Evolutionary conservation across 2,888 invertebrate species (phyloP).

Genomic region (Eilema depressum): DNA sequence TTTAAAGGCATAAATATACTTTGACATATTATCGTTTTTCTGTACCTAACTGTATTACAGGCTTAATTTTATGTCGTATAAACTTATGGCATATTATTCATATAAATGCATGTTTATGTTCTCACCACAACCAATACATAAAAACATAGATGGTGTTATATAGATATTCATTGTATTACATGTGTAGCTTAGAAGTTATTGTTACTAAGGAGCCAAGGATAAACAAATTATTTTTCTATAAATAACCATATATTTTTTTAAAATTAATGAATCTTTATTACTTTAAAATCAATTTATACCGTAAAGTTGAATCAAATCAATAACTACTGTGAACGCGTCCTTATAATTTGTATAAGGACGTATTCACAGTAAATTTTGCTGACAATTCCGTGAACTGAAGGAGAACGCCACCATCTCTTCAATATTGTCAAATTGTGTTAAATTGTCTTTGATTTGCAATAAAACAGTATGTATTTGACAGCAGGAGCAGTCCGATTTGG

Average conservation of each 20-base stretch:
- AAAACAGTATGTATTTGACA: no score
- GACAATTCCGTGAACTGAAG: no score
- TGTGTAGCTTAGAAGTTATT: not conserved
- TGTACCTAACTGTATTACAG: not conserved
- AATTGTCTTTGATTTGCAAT: no score
- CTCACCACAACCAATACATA: no score
- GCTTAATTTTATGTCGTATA: not conserved
- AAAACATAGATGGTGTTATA: no score
- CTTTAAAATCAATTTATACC: slow-evolving; percentile 3
- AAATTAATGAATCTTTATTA: slow-evolving; percentile 4
- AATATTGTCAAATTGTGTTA: no score
- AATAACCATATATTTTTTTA: not conserved
- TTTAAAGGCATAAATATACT: no score
- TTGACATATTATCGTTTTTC: no score
- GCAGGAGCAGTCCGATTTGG: no score
- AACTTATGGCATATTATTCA: not conserved
- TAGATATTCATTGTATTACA: not conserved
- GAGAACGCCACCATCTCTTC: no score
- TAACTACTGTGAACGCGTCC: slow-evolving; percentile 2
- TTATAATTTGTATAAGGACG: not conserved
- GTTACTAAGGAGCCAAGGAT: slow-evolving; percentile 2
- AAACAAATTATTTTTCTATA: not conserved
- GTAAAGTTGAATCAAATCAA: not conserved
- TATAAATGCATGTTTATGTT: no score
- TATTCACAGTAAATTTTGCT: not conserved